These are phyloP conservation scores for Collichthys lucidus DNA, from an alignment of 2,113 vertebrate genomes.

Conservation along the genomic window DNA sequence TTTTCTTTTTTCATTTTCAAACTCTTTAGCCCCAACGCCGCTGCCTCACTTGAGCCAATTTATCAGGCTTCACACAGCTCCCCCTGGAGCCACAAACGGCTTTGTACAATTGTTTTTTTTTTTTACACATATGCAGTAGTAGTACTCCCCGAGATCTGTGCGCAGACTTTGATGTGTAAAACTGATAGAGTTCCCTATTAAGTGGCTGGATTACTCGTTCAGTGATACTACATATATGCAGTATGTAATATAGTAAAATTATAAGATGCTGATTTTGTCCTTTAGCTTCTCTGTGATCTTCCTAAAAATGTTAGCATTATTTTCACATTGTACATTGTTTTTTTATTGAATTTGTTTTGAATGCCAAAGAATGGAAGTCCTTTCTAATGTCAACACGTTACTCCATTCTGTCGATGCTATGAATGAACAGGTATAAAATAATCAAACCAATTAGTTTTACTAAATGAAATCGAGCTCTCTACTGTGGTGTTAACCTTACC, in stretches of 20 bases:
- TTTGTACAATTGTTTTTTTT: not conserved
- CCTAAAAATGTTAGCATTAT: not conserved
- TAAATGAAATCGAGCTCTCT: slow-evolving; percentile 35
- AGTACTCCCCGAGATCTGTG: not conserved
- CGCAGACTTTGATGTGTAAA: not conserved
- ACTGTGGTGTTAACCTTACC: slow-evolving; percentile 45
- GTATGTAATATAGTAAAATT: not conserved
- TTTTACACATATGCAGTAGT: too few species aligned
- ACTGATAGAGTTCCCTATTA: not conserved
- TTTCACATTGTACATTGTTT: not conserved
- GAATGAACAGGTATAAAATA: slow-evolving; percentile 15
- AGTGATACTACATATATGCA: not conserved
- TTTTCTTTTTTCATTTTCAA: not conserved
- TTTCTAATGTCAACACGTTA: not conserved
- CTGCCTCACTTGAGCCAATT: not conserved
- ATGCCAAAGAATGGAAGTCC: not conserved
- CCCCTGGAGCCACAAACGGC: not conserved
- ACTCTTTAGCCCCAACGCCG: not conserved
- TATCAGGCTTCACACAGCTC: not conserved
- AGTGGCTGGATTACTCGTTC: not conserved
- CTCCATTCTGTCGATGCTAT: not conserved
- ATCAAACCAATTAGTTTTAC: slow-evolving; percentile 16
- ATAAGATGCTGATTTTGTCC: not conserved
- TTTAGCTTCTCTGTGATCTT: not conserved
- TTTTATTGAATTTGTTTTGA: not conserved